A percentile compares a stretch with the other conserved stretches of the same genome.
phyloP scores from a whole-genome alignment of 2,888 invertebrate genomes.

The Cheilosia vulpina region DNA sequence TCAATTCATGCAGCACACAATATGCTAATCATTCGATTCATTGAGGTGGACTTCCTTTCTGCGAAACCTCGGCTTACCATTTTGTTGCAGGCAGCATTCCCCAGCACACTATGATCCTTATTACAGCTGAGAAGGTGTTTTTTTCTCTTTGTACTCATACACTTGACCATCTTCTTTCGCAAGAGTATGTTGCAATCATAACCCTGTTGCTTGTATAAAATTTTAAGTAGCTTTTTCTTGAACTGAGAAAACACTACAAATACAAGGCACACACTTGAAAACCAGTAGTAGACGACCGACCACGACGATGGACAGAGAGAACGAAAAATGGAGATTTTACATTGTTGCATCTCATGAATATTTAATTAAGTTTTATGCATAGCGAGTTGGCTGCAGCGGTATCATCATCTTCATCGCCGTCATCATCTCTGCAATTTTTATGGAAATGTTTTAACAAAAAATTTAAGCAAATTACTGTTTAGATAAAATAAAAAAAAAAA shows the following conservation, averaged over 20 bases:
- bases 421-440: constrained; percentile 70
- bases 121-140: constrained; percentile 16
- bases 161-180: constrained; percentile 29
- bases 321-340: constrained; percentile 49
- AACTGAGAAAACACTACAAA: constrained; percentile 57
- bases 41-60: constrained; percentile 36
- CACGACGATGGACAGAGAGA: constrained; percentile 5
- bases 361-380: constrained; percentile 69
- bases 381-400: constrained; percentile 36
- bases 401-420: constrained; percentile 57
- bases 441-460: constrained; percentile 47
- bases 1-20: constrained; percentile 48
- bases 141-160: neutral
- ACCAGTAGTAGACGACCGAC: neutral
- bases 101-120: constrained; percentile 8
- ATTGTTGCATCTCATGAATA: constrained; percentile 74
- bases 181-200: constrained; percentile 62
- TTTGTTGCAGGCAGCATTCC: constrained; percentile 13
- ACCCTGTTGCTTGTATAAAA: constrained; percentile 73
- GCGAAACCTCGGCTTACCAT: constrained; percentile 4
- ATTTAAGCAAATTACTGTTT: constrained; percentile 71
- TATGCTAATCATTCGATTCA: constrained; percentile 66
- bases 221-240: constrained; percentile 67
- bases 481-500: constrained; percentile 43
- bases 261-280: constrained; percentile 28